Percentiles rank a stretch among this genome's conserved stretches.
phyloP scores from a whole-genome alignment of 2,888 invertebrate species.

The Polydesmus complanatus region DNA sequence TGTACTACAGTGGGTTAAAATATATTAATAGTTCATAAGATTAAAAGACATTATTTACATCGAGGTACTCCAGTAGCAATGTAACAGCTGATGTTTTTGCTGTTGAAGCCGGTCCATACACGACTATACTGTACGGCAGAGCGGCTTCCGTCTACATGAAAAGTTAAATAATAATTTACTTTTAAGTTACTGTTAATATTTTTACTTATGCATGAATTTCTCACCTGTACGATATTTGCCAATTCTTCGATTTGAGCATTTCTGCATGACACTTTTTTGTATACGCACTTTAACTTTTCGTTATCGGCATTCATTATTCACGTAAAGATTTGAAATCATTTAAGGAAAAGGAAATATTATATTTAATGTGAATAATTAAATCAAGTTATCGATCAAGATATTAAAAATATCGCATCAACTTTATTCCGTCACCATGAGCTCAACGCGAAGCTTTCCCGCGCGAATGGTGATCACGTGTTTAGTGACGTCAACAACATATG shows the following conservation, averaged over 20 bases:
- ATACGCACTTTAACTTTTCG: no score
- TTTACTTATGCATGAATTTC: neutral
- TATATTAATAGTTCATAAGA: neutral
- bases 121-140: conserved; percentile 46
- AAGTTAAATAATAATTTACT: neutral
- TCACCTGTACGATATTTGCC: neutral
- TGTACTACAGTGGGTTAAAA: neutral
- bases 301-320: no score
- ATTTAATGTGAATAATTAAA: no score
- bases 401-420: no score
- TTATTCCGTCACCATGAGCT: no score
- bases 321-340: no score
- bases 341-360: no score
- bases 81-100: conserved; percentile 63
- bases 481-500: no score
- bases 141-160: neutral
- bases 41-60: conserved; percentile 32
- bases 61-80: conserved; percentile 43
- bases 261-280: neutral
- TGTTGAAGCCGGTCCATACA: conserved; percentile 69
- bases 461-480: no score
- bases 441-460: no score
- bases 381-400: no score
- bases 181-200: neutral
- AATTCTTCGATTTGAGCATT: neutral